Conservation (phyloP, 2,888 invertebrate genomes). For the Desoria tigrina region DNA sequence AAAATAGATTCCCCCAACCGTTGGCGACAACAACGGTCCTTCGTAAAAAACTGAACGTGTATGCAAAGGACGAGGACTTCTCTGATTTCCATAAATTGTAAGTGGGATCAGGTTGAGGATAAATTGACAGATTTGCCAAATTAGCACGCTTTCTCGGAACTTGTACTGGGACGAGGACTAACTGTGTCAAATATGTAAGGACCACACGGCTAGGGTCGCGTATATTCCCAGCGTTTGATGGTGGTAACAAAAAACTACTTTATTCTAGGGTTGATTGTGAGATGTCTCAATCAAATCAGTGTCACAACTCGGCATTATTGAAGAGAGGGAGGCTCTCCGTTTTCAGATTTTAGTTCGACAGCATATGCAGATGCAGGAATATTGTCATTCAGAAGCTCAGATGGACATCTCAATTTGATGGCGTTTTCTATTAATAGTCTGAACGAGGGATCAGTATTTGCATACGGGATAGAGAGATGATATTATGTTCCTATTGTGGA, state of each 20-base stretch:
- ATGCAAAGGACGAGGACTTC: background rate
- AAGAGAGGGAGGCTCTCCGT: background rate
- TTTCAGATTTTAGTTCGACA: background rate
- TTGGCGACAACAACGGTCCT: background rate
- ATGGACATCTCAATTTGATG: slow-evolving; percentile 9
- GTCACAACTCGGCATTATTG: background rate
- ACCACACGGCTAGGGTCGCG: background rate
- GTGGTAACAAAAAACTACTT: background rate
- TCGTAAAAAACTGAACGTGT: background rate
- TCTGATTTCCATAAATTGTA: slow-evolving; percentile 14
- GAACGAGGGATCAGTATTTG: background rate
- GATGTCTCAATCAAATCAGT: slow-evolving; percentile 11
- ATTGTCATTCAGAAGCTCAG: background rate
- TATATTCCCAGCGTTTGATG: background rate
- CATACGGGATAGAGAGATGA: background rate
- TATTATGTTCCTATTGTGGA: background rate
- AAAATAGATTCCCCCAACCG: background rate
- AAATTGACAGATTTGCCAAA: slow-evolving; percentile 31
- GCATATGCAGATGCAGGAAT: background rate
- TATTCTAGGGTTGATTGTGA: background rate
- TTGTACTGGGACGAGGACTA: background rate
- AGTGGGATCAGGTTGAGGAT: slow-evolving; percentile 16
- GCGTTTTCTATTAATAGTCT: background rate
- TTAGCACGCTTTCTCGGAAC: slow-evolving; percentile 27
- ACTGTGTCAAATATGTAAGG: background rate